phyloP scores from a whole-genome alignment of 2,797 vertebrate species.

The Salmo trutta region DNA sequence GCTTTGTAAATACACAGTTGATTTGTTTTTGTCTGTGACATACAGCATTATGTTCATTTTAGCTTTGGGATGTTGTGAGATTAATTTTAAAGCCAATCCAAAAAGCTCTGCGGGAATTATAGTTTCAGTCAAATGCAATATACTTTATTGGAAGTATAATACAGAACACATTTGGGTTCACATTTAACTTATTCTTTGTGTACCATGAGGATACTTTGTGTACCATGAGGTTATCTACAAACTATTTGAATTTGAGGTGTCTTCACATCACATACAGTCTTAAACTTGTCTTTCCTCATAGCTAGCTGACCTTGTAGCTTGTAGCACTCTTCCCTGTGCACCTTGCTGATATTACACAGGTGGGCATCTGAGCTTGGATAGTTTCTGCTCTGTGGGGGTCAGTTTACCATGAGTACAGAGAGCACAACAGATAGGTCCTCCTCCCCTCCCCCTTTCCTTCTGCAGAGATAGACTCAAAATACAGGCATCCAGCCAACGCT shows the following conservation, averaged over 20 bases:
- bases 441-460: slow-evolving; percentile 76
- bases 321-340: slow-evolving; percentile 31
- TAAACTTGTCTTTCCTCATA: slow-evolving; percentile 19
- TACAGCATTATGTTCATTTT: slow-evolving; percentile 54
- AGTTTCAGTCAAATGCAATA: slow-evolving; percentile 34
- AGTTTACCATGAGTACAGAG: slow-evolving; percentile 80
- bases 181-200: slow-evolving; percentile 27
- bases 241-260: slow-evolving; percentile 50
- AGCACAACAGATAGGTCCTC: slow-evolving; percentile 80
- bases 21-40: slow-evolving; percentile 53
- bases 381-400: slow-evolving; percentile 76
- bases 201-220: slow-evolving; percentile 27
- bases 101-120: slow-evolving; percentile 72
- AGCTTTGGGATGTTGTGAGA: slow-evolving; percentile 57
- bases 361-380: slow-evolving; percentile 65
- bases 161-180: slow-evolving; percentile 41
- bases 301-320: slow-evolving; percentile 60
- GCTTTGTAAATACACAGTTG: slow-evolving; percentile 59
- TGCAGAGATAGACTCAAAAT: slow-evolving; percentile 78
- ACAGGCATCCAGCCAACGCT: slow-evolving; percentile 79
- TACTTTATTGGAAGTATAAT: neutral
- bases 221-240: slow-evolving; percentile 26
- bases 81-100: slow-evolving; percentile 74
- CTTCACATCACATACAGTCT: slow-evolving; percentile 58
- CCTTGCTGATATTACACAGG: slow-evolving; percentile 59